Evolutionary conservation across 1,140 invertebrate species (phyloP).

Genomic region (Leptopilina boulardi): DNA sequence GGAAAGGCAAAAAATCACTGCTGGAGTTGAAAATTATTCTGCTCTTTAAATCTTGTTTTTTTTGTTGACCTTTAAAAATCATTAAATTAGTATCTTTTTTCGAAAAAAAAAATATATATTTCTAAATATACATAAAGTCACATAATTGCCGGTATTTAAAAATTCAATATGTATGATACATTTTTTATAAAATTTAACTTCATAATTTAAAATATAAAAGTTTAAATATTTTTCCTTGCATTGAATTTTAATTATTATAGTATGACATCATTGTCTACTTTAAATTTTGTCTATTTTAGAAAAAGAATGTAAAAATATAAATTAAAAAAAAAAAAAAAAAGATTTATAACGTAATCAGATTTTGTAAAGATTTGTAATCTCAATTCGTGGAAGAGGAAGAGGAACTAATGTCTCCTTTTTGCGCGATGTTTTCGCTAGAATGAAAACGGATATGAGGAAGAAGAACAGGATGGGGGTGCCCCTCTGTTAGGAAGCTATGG

Average conservation of each 20-base stretch:
- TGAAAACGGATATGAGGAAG: slow-evolving; percentile 39
- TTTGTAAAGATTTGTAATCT: slow-evolving; percentile 16
- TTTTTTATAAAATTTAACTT: too few relatives aligned
- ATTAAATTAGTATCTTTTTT: too few relatives aligned
- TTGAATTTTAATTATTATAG: too few relatives aligned
- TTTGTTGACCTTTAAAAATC: neutral
- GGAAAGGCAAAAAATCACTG: slow-evolving; percentile 31
- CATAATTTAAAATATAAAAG: too few relatives aligned
- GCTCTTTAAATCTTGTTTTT: slow-evolving; percentile 15
- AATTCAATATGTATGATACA: too few relatives aligned
- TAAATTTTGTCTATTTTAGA: too few relatives aligned
- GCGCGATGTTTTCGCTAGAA: slow-evolving; percentile 35
- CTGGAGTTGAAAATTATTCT: neutral
- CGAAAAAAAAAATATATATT: too few relatives aligned
- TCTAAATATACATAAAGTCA: too few relatives aligned
- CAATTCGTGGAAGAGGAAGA: slow-evolving; percentile 38
- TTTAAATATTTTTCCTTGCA: too few relatives aligned
- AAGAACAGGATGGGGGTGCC: slow-evolving; percentile 29
- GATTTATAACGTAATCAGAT: neutral
- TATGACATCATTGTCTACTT: too few relatives aligned
- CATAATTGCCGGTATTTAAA: too few relatives aligned
- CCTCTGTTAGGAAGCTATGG: slow-evolving; percentile 27
- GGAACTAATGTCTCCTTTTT: slow-evolving; percentile 39
- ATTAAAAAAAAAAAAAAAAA: neutral
- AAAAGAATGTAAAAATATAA: too few relatives aligned